phyloP scores from a whole-genome alignment of 2,888 invertebrate species.

The Metopia argyrocephala region DNA sequence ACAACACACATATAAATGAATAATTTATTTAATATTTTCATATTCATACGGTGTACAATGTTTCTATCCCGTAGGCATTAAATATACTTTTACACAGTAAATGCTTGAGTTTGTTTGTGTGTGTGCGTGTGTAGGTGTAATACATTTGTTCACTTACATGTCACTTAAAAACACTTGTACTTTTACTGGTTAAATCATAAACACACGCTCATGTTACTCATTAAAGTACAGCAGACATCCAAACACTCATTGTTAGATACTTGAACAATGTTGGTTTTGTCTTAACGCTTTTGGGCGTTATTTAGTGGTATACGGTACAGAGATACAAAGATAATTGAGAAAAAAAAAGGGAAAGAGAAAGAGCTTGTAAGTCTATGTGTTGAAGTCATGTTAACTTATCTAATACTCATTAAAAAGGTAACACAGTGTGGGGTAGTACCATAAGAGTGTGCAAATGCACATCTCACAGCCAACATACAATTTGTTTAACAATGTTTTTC shows the following conservation, averaged over 20 bases:
- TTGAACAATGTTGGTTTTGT: slow-evolving; percentile 57
- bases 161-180: slow-evolving; percentile 46
- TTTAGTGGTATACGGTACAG: slow-evolving; percentile 28
- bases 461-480: slow-evolving; percentile 51
- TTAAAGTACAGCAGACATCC: not conserved
- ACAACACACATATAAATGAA: slow-evolving; percentile 19
- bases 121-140: slow-evolving; percentile 1
- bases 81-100: slow-evolving; percentile 37
- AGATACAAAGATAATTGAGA: too few relatives aligned
- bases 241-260: slow-evolving; percentile 17
- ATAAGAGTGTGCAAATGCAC: slow-evolving; percentile 39
- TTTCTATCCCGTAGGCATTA: slow-evolving; percentile 43
- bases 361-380: not conserved
- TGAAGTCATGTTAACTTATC: not conserved
- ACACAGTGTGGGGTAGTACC: slow-evolving; percentile 20
- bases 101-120: not conserved
- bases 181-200: slow-evolving; percentile 19
- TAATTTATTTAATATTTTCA: slow-evolving; percentile 54
- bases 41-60: slow-evolving; percentile 43
- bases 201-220: not conserved
- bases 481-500: slow-evolving; percentile 55
- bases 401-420: slow-evolving; percentile 44
- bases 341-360: not conserved
- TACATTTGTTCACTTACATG: slow-evolving; percentile 22
- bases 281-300: slow-evolving; percentile 56